Evolutionary conservation across 2,797 vertebrate species (phyloP).

Genomic region (Cynopterus sphinx): DNA sequence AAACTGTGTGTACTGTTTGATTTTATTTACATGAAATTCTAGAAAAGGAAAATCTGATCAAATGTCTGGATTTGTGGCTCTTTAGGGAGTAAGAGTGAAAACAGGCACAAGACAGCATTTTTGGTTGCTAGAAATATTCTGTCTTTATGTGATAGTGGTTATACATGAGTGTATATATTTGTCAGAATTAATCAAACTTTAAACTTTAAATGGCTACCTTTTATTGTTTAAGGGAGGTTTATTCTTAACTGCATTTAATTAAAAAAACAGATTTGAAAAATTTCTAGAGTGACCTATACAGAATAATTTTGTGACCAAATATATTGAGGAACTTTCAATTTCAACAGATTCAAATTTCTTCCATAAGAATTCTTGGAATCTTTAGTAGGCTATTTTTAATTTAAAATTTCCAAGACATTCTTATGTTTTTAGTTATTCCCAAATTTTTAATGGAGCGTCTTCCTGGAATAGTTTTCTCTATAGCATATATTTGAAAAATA

Average conservation of each 20-base stretch:
- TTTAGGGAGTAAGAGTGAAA: background rate
- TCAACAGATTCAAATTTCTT: background rate
- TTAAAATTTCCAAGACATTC: background rate
- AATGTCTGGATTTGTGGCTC: background rate
- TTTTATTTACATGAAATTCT: background rate
- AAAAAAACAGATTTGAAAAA: background rate
- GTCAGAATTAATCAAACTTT: background rate
- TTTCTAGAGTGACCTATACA: background rate
- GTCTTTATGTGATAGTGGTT: background rate
- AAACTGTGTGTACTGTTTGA: background rate
- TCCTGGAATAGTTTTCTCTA: background rate
- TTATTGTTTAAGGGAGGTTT: background rate
- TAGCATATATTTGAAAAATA: conserved; percentile 2
- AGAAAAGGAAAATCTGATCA: background rate
- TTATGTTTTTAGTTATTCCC: background rate
- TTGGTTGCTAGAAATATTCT: background rate
- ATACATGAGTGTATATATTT: background rate
- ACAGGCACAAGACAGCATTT: background rate
- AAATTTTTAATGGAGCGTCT: background rate
- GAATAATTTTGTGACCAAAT: background rate
- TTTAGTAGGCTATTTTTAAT: background rate
- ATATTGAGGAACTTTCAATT: background rate
- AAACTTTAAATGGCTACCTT: background rate
- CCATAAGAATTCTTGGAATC: background rate
- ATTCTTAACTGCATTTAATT: background rate